Evolutionary conservation across 2,888 invertebrate genomes (phyloP).

Genomic region (Pyrochroa serraticornis): DNA sequence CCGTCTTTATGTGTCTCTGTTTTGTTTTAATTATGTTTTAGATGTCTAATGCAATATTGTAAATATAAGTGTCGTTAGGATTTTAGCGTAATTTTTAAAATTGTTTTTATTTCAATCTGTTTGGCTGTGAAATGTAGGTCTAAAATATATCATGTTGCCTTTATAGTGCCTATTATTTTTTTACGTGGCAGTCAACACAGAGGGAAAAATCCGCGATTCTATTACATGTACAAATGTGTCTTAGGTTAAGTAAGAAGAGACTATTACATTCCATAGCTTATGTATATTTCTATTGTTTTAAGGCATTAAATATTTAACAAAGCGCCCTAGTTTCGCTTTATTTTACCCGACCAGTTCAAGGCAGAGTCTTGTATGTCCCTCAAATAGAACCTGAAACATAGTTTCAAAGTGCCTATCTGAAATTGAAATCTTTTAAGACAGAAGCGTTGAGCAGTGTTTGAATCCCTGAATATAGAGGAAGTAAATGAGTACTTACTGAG

Average conservation of each 20-base stretch:
- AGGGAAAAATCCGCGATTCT: conserved; percentile 24
- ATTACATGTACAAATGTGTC: conserved; percentile 33
- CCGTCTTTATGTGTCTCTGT: conserved; percentile 22
- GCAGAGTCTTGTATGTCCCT: too few relatives aligned
- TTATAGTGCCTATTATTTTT: conserved; percentile 34
- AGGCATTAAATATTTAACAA: conserved; percentile 29
- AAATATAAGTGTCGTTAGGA: conserved; percentile 30
- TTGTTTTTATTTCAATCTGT: conserved; percentile 43
- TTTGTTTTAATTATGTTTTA: conserved; percentile 24
- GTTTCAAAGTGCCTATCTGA: too few relatives aligned
- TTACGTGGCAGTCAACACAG: conserved; percentile 29
- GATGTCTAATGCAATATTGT: conserved; percentile 22
- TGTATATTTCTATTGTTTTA: conserved; percentile 32
- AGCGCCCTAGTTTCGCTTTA: background rate
- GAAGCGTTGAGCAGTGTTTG: too few relatives aligned
- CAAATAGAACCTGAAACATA: too few relatives aligned
- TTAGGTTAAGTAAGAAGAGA: conserved; percentile 29
- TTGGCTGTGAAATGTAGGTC: conserved; percentile 50
- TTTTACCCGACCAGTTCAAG: too few relatives aligned
- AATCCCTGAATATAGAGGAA: too few relatives aligned
- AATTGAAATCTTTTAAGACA: too few relatives aligned
- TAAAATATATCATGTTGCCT: conserved; percentile 37
- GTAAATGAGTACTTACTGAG: too few relatives aligned
- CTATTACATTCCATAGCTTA: conserved; percentile 32
- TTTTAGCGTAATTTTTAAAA: conserved; percentile 26